Conservation (phyloP, 2,113 vertebrate genomes). For the Clarias batrachus region DNA sequence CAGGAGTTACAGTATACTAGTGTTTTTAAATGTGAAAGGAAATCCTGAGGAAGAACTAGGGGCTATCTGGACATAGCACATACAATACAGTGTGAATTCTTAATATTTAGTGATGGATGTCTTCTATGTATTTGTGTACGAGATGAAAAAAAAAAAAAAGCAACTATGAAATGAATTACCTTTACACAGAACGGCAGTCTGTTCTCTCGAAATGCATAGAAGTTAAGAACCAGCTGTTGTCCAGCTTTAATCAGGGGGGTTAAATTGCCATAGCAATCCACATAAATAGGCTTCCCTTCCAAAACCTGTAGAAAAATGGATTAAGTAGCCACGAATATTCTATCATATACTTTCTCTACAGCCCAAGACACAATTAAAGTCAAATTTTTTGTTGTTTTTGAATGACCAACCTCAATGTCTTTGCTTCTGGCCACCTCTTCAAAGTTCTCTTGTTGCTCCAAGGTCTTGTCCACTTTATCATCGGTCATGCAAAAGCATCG, state of each 20-base stretch:
- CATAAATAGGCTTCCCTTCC: conserved; percentile 92
- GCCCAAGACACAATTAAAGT: not conserved
- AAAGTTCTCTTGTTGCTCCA: conserved; percentile 98
- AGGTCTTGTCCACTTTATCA: conserved; percentile 97
- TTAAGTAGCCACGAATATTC: not conserved
- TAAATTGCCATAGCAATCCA: conserved; percentile 97
- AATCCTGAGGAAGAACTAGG: not conserved
- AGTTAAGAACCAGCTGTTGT: conserved; percentile 96
- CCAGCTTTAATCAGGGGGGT: conserved; percentile 91
- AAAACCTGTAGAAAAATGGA: conserved; percentile 78
- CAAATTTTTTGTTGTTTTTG: not conserved
- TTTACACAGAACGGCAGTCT: conserved; percentile 97
- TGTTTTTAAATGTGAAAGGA: not conserved
- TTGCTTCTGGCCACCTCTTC: conserved; percentile 98
- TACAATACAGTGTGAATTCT: not conserved
- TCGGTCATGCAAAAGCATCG: conserved; percentile 99
- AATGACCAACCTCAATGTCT: conserved; percentile 89
- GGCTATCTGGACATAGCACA: not conserved
- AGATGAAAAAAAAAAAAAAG: not conserved
- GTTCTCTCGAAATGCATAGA: conserved; percentile 99
- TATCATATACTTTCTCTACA: not conserved
- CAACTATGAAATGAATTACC: conserved; percentile 69
- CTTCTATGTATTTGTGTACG: not conserved
- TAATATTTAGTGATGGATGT: not conserved
- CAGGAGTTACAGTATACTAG: not conserved